These are phyloP conservation scores for Exaiptasia diaphana DNA, from an alignment of 64 coral and sea anemone species.

Conservation along the genomic window DNA sequence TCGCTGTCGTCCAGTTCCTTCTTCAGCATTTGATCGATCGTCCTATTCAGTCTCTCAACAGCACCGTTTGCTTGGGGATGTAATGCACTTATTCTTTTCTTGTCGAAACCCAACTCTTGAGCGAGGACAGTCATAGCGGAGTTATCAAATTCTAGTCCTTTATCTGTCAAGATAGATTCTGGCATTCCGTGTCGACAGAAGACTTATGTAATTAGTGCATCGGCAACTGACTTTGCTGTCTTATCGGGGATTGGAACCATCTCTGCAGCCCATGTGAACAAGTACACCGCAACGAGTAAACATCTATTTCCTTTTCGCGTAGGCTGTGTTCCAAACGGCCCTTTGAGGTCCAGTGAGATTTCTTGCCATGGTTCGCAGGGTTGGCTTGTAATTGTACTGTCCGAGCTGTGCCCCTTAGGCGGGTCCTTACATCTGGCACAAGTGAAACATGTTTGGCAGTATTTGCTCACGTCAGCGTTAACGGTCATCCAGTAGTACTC, in stretches of 20 bases:
- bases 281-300: conserved; percentile 29
- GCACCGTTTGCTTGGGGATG: conserved; percentile 31
- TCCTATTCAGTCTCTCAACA: conserved; percentile 47
- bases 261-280: conserved; percentile 34
- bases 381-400: conserved; percentile 31
- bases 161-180: conserved; percentile 27
- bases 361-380: conserved; percentile 35
- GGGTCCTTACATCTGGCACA: conserved; percentile 33
- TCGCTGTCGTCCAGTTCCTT: background rate
- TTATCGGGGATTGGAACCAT: conserved; percentile 45
- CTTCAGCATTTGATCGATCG: conserved; percentile 22
- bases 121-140: conserved; percentile 3
- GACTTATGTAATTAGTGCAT: conserved; percentile 7
- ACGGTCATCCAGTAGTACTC: conserved; percentile 50
- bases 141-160: conserved; percentile 17
- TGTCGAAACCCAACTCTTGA: conserved; percentile 43
- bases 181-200: conserved; percentile 45
- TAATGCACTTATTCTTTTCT: conserved; percentile 45
- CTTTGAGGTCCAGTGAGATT: conserved; percentile 51
- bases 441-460: conserved; percentile 23
- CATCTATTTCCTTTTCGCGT: conserved; percentile 27
- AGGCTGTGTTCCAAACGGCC: conserved; percentile 59
- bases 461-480: background rate
- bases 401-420: background rate
- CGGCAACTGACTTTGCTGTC: conserved; percentile 27